Percentiles rank a stretch among this genome's conserved stretches.
These are phyloP conservation scores for Catharus fuscescens DNA, from an alignment of 2,113 vertebrate genomes.

Conservation along the genomic window DNA sequence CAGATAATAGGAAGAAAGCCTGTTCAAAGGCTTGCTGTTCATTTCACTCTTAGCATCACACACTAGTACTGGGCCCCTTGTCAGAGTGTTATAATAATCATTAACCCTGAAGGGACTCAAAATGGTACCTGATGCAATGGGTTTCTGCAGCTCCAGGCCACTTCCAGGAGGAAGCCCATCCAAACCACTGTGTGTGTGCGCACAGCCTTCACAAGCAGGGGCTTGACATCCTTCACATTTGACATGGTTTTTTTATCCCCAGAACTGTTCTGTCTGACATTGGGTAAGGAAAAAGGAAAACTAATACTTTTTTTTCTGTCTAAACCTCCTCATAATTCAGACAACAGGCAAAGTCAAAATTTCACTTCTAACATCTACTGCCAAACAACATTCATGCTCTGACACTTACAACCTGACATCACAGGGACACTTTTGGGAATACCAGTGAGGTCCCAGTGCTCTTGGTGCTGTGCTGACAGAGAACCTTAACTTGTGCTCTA, in stretches of 20 bases:
- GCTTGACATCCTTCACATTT: not conserved
- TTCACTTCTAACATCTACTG: not conserved
- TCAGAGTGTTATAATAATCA: not conserved
- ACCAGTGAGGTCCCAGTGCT: not conserved
- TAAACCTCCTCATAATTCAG: not conserved
- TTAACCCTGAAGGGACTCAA: not conserved
- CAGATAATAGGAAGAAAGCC: not conserved
- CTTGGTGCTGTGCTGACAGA: not conserved
- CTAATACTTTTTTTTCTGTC: not conserved
- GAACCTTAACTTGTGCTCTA: not conserved
- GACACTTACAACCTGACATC: not conserved
- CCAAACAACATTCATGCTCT: not conserved
- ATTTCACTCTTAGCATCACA: not conserved
- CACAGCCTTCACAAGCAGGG: not conserved
- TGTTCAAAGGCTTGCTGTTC: not conserved
- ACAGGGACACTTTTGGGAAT: not conserved
- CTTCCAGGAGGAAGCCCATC: not conserved
- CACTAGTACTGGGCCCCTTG: not conserved
- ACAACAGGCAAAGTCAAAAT: not conserved
- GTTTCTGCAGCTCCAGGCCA: not conserved
- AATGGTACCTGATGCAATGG: not conserved
- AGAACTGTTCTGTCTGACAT: not conserved
- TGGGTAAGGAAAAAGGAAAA: not conserved
- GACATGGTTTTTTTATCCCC: not conserved
- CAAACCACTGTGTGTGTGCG: not conserved